Evolutionary conservation across 1,140 invertebrate genomes (phyloP).

Genomic region (Dicyema japonicum): DNA sequence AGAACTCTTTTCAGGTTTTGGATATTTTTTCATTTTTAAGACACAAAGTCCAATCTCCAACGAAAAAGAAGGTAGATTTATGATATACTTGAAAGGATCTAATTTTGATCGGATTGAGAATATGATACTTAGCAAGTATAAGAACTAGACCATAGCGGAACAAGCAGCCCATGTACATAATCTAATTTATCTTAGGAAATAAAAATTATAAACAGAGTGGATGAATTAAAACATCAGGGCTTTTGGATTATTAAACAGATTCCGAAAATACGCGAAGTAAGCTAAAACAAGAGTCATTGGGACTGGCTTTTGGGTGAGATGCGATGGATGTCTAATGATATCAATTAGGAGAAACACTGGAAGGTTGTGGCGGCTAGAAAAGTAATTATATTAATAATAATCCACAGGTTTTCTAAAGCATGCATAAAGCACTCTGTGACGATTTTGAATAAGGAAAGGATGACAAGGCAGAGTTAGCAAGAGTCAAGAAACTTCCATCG

Average conservation of each 20-base stretch:
- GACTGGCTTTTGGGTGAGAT: conserved; percentile 91
- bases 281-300: conserved; percentile 69
- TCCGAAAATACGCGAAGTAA: conserved; percentile 59
- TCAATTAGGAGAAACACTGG: conserved; percentile 80
- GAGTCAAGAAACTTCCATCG: neutral
- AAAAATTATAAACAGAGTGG: conserved; percentile 55
- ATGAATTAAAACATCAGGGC: conserved; percentile 39
- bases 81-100: no score
- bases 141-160: no score
- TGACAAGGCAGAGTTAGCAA: neutral
- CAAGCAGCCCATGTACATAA: no score
- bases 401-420: neutral
- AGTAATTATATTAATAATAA: neutral
- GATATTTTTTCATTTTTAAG: no score
- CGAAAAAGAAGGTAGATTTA: no score
- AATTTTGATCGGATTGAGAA: no score
- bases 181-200: conserved; percentile 38
- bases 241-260: conserved; percentile 61
- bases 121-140: no score
- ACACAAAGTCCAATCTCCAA: no score
- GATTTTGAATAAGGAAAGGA: neutral
- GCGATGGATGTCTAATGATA: conserved; percentile 82
- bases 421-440: neutral
- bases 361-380: conserved; percentile 66
- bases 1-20: no score